Evolutionary conservation across 2,797 vertebrate species (phyloP).

Genomic region (Hydrolagus colliei): DNA sequence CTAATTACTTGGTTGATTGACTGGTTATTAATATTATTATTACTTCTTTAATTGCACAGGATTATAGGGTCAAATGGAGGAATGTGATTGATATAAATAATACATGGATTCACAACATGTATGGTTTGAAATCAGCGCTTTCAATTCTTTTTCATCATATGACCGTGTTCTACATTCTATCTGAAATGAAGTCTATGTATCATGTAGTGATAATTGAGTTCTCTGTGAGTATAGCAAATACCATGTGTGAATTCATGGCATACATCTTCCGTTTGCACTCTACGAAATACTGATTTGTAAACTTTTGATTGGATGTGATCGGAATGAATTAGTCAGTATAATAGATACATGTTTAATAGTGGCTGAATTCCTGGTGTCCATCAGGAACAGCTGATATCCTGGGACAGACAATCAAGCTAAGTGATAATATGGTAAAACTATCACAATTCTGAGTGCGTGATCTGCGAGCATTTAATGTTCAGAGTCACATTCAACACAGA

Average conservation of each 20-base stretch:
- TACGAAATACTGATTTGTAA: conserved; percentile 42
- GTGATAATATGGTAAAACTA: conserved; percentile 45
- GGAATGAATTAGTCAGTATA: conserved; percentile 36
- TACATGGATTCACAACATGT: neutral
- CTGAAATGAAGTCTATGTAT: neutral
- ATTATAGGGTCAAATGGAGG: too few relatives aligned
- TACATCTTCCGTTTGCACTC: conserved; percentile 27
- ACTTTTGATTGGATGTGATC: conserved; percentile 36
- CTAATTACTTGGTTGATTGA: too few relatives aligned
- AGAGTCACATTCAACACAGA: neutral
- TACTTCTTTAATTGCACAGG: too few relatives aligned
- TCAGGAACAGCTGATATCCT: conserved; percentile 32
- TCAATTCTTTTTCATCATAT: neutral
- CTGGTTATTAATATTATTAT: too few relatives aligned
- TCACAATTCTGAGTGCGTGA: conserved; percentile 37
- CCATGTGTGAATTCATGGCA: conserved; percentile 19
- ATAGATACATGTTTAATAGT: conserved; percentile 33
- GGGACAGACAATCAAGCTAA: conserved; percentile 43
- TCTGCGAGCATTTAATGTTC: conserved; percentile 34
- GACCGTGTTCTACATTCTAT: neutral
- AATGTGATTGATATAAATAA: neutral
- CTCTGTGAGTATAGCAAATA: neutral
- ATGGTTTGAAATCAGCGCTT: neutral
- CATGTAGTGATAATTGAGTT: neutral
- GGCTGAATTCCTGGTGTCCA: conserved; percentile 37